Conservation (phyloP, 2,113 vertebrate species). For the Chloebia gouldiae region DNA sequence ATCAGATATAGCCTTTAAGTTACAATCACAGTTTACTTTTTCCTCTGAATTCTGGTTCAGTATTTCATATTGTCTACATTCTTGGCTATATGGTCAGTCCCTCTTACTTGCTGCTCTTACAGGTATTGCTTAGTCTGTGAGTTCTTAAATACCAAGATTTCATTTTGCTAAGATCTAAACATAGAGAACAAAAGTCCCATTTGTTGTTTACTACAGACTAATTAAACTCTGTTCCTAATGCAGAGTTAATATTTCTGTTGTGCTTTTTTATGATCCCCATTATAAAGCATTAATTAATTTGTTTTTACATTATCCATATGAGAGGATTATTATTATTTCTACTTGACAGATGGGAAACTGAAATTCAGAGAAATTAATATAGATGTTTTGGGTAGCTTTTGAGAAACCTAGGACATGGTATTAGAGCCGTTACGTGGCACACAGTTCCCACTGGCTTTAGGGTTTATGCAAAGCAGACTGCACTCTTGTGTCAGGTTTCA, state of each 20-base stretch:
- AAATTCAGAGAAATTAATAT: not conserved
- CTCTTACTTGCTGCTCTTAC: not conserved
- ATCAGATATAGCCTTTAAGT: not conserved
- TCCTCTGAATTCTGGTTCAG: not conserved
- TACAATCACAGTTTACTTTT: not conserved
- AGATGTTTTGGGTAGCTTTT: constrained; percentile 12
- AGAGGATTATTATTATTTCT: constrained; percentile 36
- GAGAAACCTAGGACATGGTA: not conserved
- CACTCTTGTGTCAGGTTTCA: not conserved
- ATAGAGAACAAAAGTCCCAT: not conserved
- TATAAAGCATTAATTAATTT: constrained; percentile 22
- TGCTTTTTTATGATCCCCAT: constrained; percentile 2
- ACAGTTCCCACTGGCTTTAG: constrained; percentile 1
- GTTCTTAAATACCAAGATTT: not conserved
- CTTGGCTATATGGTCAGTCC: not conserved
- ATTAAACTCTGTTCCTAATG: not conserved
- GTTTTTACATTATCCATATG: constrained; percentile 54
- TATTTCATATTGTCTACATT: not conserved
- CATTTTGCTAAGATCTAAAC: not conserved
- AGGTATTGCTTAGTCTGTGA: not conserved
- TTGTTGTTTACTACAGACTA: not conserved
- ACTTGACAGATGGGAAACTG: constrained; percentile 46
- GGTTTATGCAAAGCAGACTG: not conserved
- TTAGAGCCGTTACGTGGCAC: not conserved
- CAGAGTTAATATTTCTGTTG: not conserved